Conservation (phyloP, 23 tunicate genomes). For the Botrylloides violaceus region DNA sequence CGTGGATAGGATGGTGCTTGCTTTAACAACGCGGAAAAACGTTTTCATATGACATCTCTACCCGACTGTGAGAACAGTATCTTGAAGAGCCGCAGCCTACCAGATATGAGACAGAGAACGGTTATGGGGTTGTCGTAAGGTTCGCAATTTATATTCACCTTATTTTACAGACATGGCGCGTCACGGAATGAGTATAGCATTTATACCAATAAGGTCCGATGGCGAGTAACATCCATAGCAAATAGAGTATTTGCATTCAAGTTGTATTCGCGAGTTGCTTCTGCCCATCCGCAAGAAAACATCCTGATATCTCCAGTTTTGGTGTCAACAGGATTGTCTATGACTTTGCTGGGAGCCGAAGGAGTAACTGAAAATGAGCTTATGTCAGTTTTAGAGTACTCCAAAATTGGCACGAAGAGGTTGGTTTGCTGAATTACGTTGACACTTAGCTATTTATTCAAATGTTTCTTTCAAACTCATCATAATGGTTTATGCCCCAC, state of each 20-base stretch:
- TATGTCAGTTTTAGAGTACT: constrained; percentile 18
- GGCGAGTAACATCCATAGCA: constrained; percentile 36
- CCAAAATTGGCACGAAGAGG: background rate
- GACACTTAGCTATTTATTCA: too few species aligned
- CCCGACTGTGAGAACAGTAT: too few species aligned
- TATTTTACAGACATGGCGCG: background rate
- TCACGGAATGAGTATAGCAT: background rate
- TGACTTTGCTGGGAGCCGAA: constrained; percentile 34
- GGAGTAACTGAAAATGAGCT: constrained; percentile 23
- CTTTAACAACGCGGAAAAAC: too few species aligned
- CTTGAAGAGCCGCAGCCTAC: too few species aligned
- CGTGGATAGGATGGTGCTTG: too few species aligned
- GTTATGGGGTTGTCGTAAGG: too few species aligned
- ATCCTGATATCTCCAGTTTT: constrained; percentile 45
- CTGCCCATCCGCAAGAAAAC: constrained; percentile 8
- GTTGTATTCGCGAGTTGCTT: constrained; percentile 15
- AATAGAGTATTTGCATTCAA: constrained; percentile 37
- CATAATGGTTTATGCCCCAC: too few species aligned
- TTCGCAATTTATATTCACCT: background rate
- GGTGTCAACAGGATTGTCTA: constrained; percentile 37
- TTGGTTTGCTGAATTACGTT: background rate
- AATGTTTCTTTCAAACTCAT: too few species aligned
- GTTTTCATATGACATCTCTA: too few species aligned
- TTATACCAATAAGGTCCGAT: background rate
- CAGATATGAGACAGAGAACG: too few species aligned